Base-by-base conservation (phyloP, 2,113 vertebrate species). In the Gasterosteus nipponicus region DNA sequence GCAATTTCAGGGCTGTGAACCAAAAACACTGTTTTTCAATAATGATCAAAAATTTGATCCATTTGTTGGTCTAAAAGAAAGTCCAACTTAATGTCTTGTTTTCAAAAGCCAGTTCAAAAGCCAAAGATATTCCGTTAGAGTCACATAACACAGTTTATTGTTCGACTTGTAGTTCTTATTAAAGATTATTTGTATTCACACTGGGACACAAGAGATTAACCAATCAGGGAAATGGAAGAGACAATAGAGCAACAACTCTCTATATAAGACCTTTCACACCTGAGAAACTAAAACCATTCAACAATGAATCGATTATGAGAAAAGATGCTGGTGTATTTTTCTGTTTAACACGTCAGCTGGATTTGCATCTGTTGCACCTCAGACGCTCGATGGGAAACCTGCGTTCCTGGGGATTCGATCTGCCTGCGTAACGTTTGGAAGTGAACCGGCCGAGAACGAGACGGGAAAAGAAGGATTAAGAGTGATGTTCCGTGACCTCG, bases 401-500 rank as follows among this genome's bases (percentile, higher is more conserved):
- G 29, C 5, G 11, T 53, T 31, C 7, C 57, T 12, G 3, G 9
- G 29, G 75, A 70, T 16, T 6, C 69, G 18, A 69, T 72, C 53
- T 58, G 11, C 51, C 81, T 81, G 75, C 67, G 65, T 65, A 85
- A 82, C 49, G 47, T 18, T 74, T 87, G 83, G 83, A 73, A 58
- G 10, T 5, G 22, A 53, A 31, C 54, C 80, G 75, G 63, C 68
- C 29, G 56, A 1, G 62, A 29, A 61, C 4, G 7, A 10, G 54
- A 82, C 83, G 72, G 62, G 60, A 85, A 86, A 26, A 69, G 87
- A 85, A 71, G 16, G 80, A 74, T 92, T 88, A 89, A 11, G 60
- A 16, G 72, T 49, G 69, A 86, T 31, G 76, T 77, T 75, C 84
- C 26, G 7, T 53, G 53, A 86, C 79, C 73, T 77, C 41, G 19